Evolutionary conservation across 2,797 vertebrate genomes (phyloP), one percentile per base, ranked within the genome.

Genomic region (Lepus oiostolus): DNA sequence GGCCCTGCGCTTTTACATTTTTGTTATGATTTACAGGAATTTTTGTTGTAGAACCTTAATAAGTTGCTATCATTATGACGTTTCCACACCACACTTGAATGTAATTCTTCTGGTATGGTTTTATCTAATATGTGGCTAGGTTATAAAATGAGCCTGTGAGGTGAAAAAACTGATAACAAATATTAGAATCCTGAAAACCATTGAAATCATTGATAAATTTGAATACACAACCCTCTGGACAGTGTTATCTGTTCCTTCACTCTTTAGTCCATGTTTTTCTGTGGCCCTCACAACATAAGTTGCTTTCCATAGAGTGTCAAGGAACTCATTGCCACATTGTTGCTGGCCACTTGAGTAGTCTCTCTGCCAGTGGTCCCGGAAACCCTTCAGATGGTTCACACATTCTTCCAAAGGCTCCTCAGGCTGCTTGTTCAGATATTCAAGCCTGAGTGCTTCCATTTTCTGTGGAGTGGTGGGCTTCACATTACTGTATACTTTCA

Each of bases 41-140:
- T 93, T 91, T 93, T 93, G 68, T 19, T 60, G 19, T 58, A 70
- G 85, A 63, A 68, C n/a, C 70, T n/a, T 74, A n/a, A 35, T 68
- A 38, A 9, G 10, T 74, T 68, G 26, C 42, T 22, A 12, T 54
- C 71, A 17, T 60, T 17, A 86, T 86, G 58, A 70, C 2, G 19
- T 22, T 1, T 63, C 13, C 19, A 63, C 12, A 62, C 7, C 47
- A 72, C 3, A 47, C 26, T 83, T 60, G 26, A 50, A n/a, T 77
- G 65, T 52, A 71, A 50, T 42, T 90, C 12, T 17, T 80, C 28
- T 26, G 50, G 4, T 72, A 32, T 52, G 75, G 54, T 76, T 54
- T 81, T 77, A 63, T 38, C 54, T 87, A 47, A 70, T 90, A 9
- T 7, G 28, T 77, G 26, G 26, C 42, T 71, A 82, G 68, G 32